Base-by-base conservation (phyloP, 2,113 vertebrate species). In the Zeus faber region DNA sequence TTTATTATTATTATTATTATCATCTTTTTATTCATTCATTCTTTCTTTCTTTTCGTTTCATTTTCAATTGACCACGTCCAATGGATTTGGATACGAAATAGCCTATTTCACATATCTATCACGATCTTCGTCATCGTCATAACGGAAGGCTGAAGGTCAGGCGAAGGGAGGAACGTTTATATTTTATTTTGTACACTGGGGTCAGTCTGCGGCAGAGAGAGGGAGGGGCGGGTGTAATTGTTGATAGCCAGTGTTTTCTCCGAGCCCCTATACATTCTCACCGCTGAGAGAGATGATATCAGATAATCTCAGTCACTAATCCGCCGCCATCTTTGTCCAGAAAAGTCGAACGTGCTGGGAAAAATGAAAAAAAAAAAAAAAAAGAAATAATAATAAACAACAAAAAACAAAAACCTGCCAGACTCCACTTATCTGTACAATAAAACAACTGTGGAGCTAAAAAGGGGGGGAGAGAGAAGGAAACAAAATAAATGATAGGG, bases 301-400 rank as follows among this genome's bases (percentile, higher is more conserved):
- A 55, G 39, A n/a, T 76, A 60, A 78, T 73, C 70, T 79, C 41
- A 48, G 59, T 10, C 54, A 61, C 63, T 75, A 83, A 85, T 80
- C 74, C 78, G n/a, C 33, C 13, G 8, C 4, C 3, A 37, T 14
- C 33, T 4, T 10, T 14, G 1, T 9, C n/a, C 1, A 37, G 33
- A 37, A 4, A 37, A 37, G n/a, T 37, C 13, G n/a, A 14, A 14
- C n/a, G 33, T 37, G 33, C 6, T 37, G 33, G 9, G 33, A 13
- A 9, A 14, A 14, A 14, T 10, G 11, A 14, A 5, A 14, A 5
- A 14, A 5, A 37, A 14, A 37, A n/a, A n/a, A n/a, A n/a, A n/a
- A n/a, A n/a, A n/a, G n/a, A n/a, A 37, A 37, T 14, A 37, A 37
- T 59, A 78, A 74, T 58, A 78, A 76, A 72, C 64, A 66, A 9